Evolutionary conservation across 2,113 vertebrate genomes (phyloP).

Genomic region (Poecilia latipinna): DNA sequence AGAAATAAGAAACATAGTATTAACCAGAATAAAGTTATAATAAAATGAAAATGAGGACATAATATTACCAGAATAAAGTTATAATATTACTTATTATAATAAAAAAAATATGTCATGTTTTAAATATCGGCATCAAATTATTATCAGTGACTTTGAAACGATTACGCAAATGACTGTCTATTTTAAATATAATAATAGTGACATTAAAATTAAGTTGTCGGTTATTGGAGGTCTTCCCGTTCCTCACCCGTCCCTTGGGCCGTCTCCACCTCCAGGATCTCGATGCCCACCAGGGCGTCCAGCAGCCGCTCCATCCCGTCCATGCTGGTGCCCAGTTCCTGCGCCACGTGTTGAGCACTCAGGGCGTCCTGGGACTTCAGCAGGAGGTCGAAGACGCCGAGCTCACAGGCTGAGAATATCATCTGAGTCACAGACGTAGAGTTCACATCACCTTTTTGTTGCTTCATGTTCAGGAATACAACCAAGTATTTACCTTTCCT

Average conservation of each 20-base stretch:
- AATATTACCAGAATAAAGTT: no score
- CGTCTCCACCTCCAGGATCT: conserved; percentile 78
- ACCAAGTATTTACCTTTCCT: neutral
- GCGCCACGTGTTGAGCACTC: conserved; percentile 61
- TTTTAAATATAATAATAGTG: neutral
- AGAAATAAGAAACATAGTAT: no score
- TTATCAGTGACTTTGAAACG: no score
- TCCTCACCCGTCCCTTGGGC: conserved; percentile 64
- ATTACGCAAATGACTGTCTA: no score
- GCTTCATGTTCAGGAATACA: neutral
- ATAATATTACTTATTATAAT: no score
- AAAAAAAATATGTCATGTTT: no score
- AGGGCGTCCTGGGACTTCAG: conserved; percentile 66
- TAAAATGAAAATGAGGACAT: no score
- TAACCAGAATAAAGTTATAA: no score
- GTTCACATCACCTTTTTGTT: neutral
- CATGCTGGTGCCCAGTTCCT: conserved; percentile 57
- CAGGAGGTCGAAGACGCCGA: conserved; percentile 81
- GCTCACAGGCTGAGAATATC: conserved; percentile 81
- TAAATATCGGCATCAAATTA: no score
- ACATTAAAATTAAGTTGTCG: neutral
- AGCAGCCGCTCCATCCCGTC: conserved; percentile 79
- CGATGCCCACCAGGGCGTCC: conserved; percentile 77
- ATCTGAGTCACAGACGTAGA: conserved; percentile 49
- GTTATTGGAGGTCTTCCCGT: neutral